Percentiles rank a stretch among this genome's conserved stretches.
These are phyloP conservation scores for Mohoua ochrocephala DNA, from an alignment of 2,113 vertebrate species.

Conservation along the genomic window DNA sequence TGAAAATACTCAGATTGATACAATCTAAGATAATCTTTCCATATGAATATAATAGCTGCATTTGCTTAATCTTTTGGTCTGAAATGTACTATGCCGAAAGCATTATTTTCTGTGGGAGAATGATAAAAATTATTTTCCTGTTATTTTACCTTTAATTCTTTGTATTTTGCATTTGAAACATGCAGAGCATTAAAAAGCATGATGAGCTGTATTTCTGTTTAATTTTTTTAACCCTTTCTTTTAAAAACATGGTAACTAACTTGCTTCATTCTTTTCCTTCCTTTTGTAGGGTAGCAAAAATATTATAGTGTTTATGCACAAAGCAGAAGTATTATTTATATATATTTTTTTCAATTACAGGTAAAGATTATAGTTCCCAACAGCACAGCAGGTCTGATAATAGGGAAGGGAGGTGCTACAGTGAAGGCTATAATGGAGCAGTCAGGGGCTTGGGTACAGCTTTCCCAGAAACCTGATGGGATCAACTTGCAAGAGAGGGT, in stretches of 20 bases:
- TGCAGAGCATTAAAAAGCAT: conserved; percentile 48
- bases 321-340: conserved; percentile 84
- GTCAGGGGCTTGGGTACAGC: conserved; percentile 89
- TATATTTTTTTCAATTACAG: conserved; percentile 84
- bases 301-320: conserved; percentile 72
- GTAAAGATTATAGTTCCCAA: conserved; percentile 92
- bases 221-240: conserved; percentile 34
- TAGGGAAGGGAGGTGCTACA: conserved; percentile 89
- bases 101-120: background rate
- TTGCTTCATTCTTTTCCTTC: conserved; percentile 67
- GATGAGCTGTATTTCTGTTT: conserved; percentile 20
- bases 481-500: conserved; percentile 90
- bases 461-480: conserved; percentile 89
- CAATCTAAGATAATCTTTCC: background rate
- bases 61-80: conserved; percentile 25
- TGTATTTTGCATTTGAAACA: conserved; percentile 36
- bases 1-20: background rate
- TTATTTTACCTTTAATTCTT: conserved; percentile 30
- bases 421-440: conserved; percentile 90
- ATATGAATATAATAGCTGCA: background rate
- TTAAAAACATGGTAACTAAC: conserved; percentile 58
- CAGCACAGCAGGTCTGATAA: conserved; percentile 89
- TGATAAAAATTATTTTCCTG: conserved; percentile 16
- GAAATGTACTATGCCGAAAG: conserved; percentile 3
- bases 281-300: conserved; percentile 76